Evolutionary conservation across 1,140 invertebrate genomes (phyloP), one percentile per base, ranked within the genome.

Genomic region (Microplitis mediator): DNA sequence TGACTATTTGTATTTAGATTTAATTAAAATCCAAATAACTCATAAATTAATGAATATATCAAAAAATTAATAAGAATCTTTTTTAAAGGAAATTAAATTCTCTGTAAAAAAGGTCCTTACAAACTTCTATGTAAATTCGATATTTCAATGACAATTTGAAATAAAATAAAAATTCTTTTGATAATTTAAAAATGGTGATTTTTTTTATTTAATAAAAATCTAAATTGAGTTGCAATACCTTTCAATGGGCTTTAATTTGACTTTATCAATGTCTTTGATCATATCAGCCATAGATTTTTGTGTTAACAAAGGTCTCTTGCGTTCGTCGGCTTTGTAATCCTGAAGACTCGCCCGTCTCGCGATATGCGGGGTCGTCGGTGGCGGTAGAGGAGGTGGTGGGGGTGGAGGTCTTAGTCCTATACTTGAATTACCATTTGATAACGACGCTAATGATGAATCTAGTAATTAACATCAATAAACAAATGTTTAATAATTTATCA

Each of bases 321-420:
- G 77, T 45, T 86, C 84, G 34, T 86, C 83, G 4, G 78, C 71
- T 71, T 85, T 82, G 62, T 87, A 84, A 76, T 87, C 86, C 77
- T 87, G 86, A 9, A 87, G 76, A 78, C 86, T 87, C 36, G 86
- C 82, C 72, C 85, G 78, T 72, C 85, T 76, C 5, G 85, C 86
- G 32, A 87, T 86, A 71, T 87, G 85, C 16, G 86, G 85, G 9
- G 85, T 86, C 23, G 81, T 81, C n/a, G 86, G 85, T 70, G 83
- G 82, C 69, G 82, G 82, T 23, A 81, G 76, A 36, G 83, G 82
- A 8, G 84, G 82, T 56, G 84, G 86, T 3, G 78, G 79, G 4
- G 84, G 77, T 32, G 77, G 79, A 4, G 74, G 81, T 72, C 35
- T 34, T 35, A 39, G 51, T 35, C 52, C 72, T 66, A 45, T 58